Base-by-base conservation (phyloP, 2,113 vertebrate species). In the Actinemys pallida region DNA sequence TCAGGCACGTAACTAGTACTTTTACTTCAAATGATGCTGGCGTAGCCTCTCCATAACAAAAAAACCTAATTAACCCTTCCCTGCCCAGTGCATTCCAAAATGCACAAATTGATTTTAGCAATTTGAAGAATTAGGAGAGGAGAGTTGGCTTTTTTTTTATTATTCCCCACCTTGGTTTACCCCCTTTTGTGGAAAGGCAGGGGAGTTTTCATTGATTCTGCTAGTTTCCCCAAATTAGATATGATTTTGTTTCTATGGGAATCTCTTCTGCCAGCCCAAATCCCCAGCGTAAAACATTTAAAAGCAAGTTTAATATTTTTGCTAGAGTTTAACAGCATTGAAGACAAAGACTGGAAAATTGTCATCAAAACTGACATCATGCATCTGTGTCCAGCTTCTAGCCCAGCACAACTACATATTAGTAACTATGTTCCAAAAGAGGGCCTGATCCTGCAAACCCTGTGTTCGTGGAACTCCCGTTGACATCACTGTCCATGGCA, bases 11-110 rank as follows among this genome's bases (percentile, higher is more conserved):
- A 53, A 62, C 19, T 86, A 47, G 53, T 88, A 86, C 81, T 95
- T 89, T 91, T 76, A 83, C 54, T 69, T 90, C 91, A 79, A 27
- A 81, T 7, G 75, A 84, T 95, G 53, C 80, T 88, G 10, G 79
- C n/a, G 3, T 84, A 83, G 86, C 27, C 89, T 87, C 83, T 16
- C 59, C 53, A 13, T 35, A 42, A 52, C 35, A 54, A 54, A 49
- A 90, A 90, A 75, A 97, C 65, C 11, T 22, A 0, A 2, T 98
- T 98, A 97, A 97, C 97, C 95, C 97, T 96, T 97, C 84, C 52
- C 42, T 93, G 57, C n/a, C 95, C 24, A 6, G 83, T 20, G 31
- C 39, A 12, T 54, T 82, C 85, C 91, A 54, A 82, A 49, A 86
- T 31, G 25, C 19, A 84, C 10, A 8, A 31, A 81, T 86, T 1